Percentiles rank a stretch among this genome's conserved stretches.
Conservation (phyloP, 1,140 invertebrate species). For the Goniozus legneri region DNA sequence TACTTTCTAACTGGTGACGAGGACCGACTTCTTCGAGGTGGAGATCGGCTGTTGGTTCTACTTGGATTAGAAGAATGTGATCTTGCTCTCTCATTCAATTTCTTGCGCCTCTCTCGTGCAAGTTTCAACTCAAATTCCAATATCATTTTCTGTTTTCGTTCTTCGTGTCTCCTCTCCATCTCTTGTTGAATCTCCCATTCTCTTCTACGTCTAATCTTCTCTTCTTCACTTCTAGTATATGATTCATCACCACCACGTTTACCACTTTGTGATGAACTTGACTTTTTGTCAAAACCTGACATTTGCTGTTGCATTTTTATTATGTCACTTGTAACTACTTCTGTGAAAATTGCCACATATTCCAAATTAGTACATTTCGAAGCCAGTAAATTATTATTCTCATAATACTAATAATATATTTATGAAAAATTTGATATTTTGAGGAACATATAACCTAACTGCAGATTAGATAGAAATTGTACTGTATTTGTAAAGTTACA, state of each 20-base stretch:
- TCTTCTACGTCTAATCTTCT: conserved; percentile 14
- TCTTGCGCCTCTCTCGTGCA: conserved; percentile 10
- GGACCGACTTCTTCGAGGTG: conserved; percentile 5
- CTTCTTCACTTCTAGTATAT: conserved; percentile 17
- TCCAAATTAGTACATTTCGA: too few relatives aligned
- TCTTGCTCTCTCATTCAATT: background rate
- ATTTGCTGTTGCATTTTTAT: too few relatives aligned
- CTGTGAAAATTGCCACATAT: too few relatives aligned
- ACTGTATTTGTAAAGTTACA: too few relatives aligned
- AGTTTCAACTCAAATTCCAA: conserved; percentile 16
- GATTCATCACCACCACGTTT: background rate
- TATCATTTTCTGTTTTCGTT: conserved; percentile 21
- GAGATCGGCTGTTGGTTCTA: conserved; percentile 19
- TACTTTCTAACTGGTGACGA: background rate
- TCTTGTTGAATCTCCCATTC: conserved; percentile 23
- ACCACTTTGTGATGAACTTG: conserved; percentile 7
- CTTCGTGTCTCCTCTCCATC: conserved; percentile 14
- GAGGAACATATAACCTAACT: too few relatives aligned
- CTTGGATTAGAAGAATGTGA: conserved; percentile 2
- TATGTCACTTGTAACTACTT: too few relatives aligned
- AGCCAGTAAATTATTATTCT: too few relatives aligned
- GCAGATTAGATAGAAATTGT: too few relatives aligned
- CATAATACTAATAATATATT: too few relatives aligned
- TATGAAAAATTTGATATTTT: too few relatives aligned
- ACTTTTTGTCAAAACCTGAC: too few relatives aligned